phyloP scores from a whole-genome alignment of 2,888 invertebrate species.

The Lycophotia porphyrea region DNA sequence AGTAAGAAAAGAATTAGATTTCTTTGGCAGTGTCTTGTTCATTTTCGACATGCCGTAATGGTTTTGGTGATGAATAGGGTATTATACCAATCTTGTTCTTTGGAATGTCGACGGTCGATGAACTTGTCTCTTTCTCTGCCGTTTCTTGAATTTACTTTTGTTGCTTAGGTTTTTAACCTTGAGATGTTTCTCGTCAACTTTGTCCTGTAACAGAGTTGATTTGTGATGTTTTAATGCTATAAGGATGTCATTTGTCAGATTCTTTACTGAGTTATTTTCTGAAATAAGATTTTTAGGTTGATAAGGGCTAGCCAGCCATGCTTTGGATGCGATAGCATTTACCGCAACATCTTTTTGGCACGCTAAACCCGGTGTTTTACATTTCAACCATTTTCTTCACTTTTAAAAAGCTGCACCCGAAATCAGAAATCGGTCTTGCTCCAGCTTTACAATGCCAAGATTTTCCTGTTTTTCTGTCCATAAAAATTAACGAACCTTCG shows the following conservation, averaged over 20 bases:
- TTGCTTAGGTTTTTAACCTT: slow-evolving; percentile 51
- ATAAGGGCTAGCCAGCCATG: background rate
- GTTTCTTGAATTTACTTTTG: slow-evolving; percentile 36
- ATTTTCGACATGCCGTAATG: slow-evolving; percentile 67
- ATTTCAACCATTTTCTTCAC: background rate
- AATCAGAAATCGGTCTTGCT: background rate
- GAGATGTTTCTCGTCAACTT: slow-evolving; percentile 31
- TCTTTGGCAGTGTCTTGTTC: slow-evolving; percentile 49
- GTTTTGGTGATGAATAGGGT: slow-evolving; percentile 68
- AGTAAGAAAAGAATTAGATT: slow-evolving; percentile 61
- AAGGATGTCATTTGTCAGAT: background rate
- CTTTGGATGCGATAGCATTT: background rate
- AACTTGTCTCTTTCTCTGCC: slow-evolving; percentile 42
- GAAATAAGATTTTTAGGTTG: background rate
- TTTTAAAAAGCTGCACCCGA: background rate
- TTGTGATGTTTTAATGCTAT: slow-evolving; percentile 26
- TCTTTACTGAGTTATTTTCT: background rate
- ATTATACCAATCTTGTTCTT: slow-evolving; percentile 65
- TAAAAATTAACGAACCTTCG: slow-evolving; percentile 50
- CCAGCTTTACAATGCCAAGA: background rate
- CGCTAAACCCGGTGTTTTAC: background rate
- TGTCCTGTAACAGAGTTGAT: slow-evolving; percentile 24
- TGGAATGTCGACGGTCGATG: slow-evolving; percentile 54
- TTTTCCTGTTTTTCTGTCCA: slow-evolving; percentile 22
- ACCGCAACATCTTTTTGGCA: background rate